Evolutionary conservation across 2,888 invertebrate genomes (phyloP).

Genomic region (Celastrina argiolus): DNA sequence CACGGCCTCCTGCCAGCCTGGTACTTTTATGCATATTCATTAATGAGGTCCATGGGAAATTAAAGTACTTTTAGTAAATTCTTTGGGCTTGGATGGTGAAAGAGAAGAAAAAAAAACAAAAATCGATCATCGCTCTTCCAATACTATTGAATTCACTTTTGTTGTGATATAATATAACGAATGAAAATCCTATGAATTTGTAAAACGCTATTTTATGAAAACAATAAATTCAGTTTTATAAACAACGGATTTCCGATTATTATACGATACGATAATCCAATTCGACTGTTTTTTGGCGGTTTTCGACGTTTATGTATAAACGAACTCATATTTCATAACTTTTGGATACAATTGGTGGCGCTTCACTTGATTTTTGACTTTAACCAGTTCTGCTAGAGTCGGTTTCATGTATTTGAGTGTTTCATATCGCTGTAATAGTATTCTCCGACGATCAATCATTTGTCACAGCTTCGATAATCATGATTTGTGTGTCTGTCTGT

Average conservation of each 20-base stretch:
- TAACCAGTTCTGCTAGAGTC: conserved; percentile 26
- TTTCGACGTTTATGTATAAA: conserved; percentile 21
- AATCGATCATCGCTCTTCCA: too few relatives aligned
- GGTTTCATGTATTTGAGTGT: conserved; percentile 26
- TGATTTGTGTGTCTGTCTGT: conserved; percentile 45
- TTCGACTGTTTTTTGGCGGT: conserved; percentile 16
- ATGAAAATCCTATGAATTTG: background rate
- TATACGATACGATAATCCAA: conserved; percentile 5
- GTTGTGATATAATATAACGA: background rate
- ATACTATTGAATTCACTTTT: background rate
- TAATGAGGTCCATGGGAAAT: background rate
- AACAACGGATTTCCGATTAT: conserved; percentile 18
- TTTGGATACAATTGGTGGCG: conserved; percentile 29
- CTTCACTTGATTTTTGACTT: conserved; percentile 16
- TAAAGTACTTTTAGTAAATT: background rate
- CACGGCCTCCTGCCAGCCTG: background rate
- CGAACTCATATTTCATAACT: conserved; percentile 35
- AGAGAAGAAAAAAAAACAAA: too few relatives aligned
- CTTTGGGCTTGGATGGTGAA: background rate
- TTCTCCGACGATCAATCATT: conserved; percentile 44
- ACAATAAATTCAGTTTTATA: conserved; percentile 25
- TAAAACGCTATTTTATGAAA: background rate
- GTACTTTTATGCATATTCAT: conserved; percentile 12
- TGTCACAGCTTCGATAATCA: conserved; percentile 43
- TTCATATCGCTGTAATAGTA: conserved; percentile 39